A percentile compares a stretch with the other conserved stretches of the same genome.
Evolutionary conservation across 1,140 invertebrate genomes (phyloP).

Genomic region (Papilio glaucus): DNA sequence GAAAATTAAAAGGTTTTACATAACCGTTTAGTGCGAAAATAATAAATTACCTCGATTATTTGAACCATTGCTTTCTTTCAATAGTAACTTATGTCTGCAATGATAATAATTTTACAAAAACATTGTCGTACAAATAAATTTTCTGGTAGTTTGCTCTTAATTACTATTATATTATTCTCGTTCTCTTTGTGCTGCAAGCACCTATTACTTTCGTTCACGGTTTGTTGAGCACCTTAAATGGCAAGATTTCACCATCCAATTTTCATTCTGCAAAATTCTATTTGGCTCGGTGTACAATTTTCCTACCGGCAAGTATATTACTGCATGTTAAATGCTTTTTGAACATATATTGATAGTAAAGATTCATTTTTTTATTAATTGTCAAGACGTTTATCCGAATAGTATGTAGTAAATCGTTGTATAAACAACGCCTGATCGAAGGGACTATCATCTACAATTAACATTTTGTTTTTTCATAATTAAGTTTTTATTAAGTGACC

Average conservation of each 20-base stretch:
- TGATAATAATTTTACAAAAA: conserved; percentile 53
- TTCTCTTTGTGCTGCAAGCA: conserved; percentile 52
- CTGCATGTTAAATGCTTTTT: not conserved
- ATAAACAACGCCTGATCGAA: no score
- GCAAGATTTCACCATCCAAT: conserved; percentile 64
- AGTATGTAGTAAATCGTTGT: no score
- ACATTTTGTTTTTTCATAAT: no score
- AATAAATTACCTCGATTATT: no score
- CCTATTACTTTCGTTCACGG: conserved; percentile 72
- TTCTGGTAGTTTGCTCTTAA: conserved; percentile 73
- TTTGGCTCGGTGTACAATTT: conserved; percentile 46
- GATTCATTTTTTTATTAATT: conserved; percentile 42
- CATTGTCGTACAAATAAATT: conserved; percentile 63
- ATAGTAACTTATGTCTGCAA: no score
- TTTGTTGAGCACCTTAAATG: conserved; percentile 71
- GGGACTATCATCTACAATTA: no score
- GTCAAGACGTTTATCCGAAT: no score
- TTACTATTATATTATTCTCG: conserved; percentile 68
- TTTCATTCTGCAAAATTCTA: conserved; percentile 68
- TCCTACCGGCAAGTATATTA: conserved; percentile 4
- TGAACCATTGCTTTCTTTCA: no score
- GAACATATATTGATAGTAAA: not conserved
- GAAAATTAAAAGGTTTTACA: no score
- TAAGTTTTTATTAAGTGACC: no score
- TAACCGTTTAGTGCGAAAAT: no score